These are phyloP conservation scores for Orchestes rusci DNA, from an alignment of 2,888 invertebrate genomes.

Conservation along the genomic window DNA sequence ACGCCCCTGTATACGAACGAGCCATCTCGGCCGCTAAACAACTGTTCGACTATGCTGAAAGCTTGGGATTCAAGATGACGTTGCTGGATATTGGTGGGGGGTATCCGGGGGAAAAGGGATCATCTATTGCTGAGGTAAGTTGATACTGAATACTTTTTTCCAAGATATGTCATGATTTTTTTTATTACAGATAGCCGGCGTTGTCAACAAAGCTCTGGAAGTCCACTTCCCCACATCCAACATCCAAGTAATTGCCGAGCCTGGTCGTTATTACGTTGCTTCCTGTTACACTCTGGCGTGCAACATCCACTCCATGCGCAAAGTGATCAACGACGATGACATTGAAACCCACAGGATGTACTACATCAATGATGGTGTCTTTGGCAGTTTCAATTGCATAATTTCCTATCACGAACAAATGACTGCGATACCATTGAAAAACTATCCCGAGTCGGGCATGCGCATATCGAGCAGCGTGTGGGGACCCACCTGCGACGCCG, in stretches of 20 bases:
- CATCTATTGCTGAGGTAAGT: conserved; percentile 56
- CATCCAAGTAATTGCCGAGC: conserved; percentile 88
- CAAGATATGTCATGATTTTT: no score
- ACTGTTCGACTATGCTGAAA: conserved; percentile 31
- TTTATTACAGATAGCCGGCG: conserved; percentile 56
- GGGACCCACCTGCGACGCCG: conserved; percentile 95
- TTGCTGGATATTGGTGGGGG: conserved; percentile 37
- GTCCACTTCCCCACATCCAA: conserved; percentile 70
- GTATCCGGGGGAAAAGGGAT: conserved; percentile 41
- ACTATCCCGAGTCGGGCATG: conserved; percentile 40
- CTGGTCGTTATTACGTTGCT: conserved; percentile 92
- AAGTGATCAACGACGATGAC: conserved; percentile 26
- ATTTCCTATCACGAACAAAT: conserved; percentile 89
- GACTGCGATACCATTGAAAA: conserved; percentile 58
- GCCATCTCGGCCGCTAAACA: conserved; percentile 31
- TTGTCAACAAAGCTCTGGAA: conserved; percentile 73
- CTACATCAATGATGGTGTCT: conserved; percentile 98
- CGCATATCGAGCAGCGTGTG: conserved; percentile 65
- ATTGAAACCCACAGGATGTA: conserved; percentile 65
- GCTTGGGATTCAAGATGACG: conserved; percentile 32
- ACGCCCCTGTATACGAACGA: conserved; percentile 31
- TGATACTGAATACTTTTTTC: no score
- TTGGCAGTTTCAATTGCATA: conserved; percentile 97
- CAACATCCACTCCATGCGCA: conserved; percentile 77
- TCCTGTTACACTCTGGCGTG: conserved; percentile 90